Evolutionary conservation across 1,140 invertebrate species (phyloP).

Genomic region (Trichonephila clavata): DNA sequence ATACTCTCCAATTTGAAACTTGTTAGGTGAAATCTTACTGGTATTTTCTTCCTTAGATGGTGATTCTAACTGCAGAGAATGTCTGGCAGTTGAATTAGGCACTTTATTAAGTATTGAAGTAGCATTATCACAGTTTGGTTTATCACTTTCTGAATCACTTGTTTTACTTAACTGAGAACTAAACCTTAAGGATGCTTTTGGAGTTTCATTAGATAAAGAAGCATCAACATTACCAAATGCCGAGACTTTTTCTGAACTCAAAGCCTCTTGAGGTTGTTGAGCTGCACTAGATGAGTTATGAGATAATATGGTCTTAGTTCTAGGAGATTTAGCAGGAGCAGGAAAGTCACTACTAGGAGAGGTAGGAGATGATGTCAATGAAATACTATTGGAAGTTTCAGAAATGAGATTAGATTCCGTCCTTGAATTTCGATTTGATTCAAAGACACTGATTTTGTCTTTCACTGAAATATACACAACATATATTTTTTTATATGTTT

Average conservation of each 20-base stretch:
- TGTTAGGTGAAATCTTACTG: not conserved
- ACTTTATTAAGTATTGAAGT: constrained; percentile 45
- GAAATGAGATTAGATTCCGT: not conserved
- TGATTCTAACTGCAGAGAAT: not conserved
- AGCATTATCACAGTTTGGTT: constrained; percentile 36
- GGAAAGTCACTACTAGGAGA: not conserved
- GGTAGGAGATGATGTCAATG: not conserved
- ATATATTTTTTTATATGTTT: not conserved
- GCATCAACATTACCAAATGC: not conserved
- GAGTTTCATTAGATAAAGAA: not conserved
- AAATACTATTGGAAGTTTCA: not conserved
- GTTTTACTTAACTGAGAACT: not conserved
- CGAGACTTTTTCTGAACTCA: not conserved
- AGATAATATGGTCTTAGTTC: constrained; percentile 9
- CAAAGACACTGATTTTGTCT: constrained; percentile 68
- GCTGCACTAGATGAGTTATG: not conserved
- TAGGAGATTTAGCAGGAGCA: constrained; percentile 20
- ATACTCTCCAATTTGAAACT: constrained; percentile 19
- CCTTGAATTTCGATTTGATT: constrained; percentile 35
- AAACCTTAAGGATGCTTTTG: not conserved
- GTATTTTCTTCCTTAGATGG: not conserved
- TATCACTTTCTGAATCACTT: constrained; percentile 10
- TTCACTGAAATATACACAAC: constrained; percentile 57
- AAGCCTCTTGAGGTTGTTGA: not conserved
- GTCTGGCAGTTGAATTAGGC: constrained; percentile 17